These are phyloP conservation scores for Clostera curtula DNA, from an alignment of 2,888 invertebrate species.

Conservation along the genomic window DNA sequence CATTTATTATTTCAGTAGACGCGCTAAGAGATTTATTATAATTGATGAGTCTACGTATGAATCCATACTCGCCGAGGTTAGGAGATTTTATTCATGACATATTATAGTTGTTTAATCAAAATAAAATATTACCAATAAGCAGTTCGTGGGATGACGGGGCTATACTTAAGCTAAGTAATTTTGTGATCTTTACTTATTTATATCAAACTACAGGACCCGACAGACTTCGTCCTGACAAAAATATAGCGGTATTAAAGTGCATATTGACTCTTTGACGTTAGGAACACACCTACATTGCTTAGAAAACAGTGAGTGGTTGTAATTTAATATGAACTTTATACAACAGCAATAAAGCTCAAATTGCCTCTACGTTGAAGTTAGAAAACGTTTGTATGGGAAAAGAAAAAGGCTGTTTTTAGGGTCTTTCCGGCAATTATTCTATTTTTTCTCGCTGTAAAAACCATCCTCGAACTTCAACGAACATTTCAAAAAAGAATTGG, in stretches of 20 bases:
- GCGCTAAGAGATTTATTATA: slow-evolving; percentile 87
- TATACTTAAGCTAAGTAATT: background rate
- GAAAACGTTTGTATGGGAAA: too few species aligned
- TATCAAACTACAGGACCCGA: too few species aligned
- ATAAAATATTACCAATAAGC: background rate
- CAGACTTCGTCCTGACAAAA: too few species aligned
- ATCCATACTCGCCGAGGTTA: slow-evolving; percentile 83
- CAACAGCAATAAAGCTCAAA: too few species aligned
- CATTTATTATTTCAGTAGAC: slow-evolving; percentile 94
- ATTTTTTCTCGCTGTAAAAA: background rate
- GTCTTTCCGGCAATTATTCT: background rate
- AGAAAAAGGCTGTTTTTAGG: too few species aligned
- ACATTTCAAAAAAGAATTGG: too few species aligned
- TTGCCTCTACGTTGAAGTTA: slow-evolving; percentile 3
- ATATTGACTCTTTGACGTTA: background rate
- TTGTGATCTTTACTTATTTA: background rate
- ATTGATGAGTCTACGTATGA: slow-evolving; percentile 89
- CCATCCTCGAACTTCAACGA: too few species aligned
- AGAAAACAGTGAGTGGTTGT: too few species aligned
- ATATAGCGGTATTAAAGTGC: background rate
- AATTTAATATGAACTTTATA: too few species aligned
- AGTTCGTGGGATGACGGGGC: background rate
- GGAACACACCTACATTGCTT: background rate
- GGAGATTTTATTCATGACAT: slow-evolving; percentile 84
- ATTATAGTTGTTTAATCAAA: background rate